These are phyloP conservation scores for Gracilinanus agilis DNA, from an alignment of 2,113 vertebrate species.

Conservation along the genomic window DNA sequence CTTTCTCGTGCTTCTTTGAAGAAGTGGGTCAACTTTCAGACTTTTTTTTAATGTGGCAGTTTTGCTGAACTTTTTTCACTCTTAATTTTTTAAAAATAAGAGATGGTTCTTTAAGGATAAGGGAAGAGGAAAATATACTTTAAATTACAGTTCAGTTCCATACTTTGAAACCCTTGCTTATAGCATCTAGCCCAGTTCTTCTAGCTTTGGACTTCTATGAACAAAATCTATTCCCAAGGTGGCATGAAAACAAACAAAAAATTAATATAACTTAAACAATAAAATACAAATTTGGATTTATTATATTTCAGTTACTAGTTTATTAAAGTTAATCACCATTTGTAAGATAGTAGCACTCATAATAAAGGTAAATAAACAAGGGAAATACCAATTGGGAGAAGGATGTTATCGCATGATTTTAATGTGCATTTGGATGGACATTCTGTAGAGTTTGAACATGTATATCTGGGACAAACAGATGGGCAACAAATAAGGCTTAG, in stretches of 20 bases:
- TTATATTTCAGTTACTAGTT: not conserved
- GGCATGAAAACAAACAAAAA: not conserved
- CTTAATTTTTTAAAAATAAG: not conserved
- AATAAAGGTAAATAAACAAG: too few relatives aligned
- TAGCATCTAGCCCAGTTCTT: not conserved
- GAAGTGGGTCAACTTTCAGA: not conserved
- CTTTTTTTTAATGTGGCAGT: not conserved
- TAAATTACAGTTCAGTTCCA: not conserved
- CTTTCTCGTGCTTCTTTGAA: not conserved
- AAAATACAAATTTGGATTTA: not conserved
- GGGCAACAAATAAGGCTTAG: too few relatives aligned
- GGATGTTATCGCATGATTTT: too few relatives aligned
- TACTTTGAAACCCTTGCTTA: not conserved
- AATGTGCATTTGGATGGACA: too few relatives aligned
- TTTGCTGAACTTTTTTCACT: not conserved
- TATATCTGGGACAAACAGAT: too few relatives aligned
- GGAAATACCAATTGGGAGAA: too few relatives aligned
- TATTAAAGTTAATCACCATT: not conserved
- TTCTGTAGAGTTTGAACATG: too few relatives aligned
- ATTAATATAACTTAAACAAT: not conserved
- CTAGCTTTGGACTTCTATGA: not conserved
- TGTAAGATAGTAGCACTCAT: too few relatives aligned
- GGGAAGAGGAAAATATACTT: not conserved
- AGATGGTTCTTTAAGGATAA: not conserved
- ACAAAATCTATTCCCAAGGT: not conserved